phyloP scores from a whole-genome alignment of 2,888 invertebrate genomes.

The Trissoscelio sp. region DNA sequence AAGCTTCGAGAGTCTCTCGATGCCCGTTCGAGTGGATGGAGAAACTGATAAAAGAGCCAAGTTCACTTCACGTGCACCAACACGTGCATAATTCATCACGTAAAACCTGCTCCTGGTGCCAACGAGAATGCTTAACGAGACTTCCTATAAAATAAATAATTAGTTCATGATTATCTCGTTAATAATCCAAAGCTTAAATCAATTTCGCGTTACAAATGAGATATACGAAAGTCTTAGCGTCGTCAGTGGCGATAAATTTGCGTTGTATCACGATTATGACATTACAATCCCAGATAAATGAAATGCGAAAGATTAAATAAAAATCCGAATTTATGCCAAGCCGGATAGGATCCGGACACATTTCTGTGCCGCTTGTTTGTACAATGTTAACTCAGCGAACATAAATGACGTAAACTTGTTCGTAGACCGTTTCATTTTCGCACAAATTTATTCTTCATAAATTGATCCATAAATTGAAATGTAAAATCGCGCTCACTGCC shows the following conservation, averaged over 20 bases:
- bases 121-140: conserved; percentile 13
- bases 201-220: conserved; percentile 6
- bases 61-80: conserved; percentile 42
- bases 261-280: neutral
- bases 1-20: conserved; percentile 61
- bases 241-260: neutral
- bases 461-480: conserved; percentile 48
- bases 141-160: conserved; percentile 37
- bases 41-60: conserved; percentile 58
- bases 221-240: neutral
- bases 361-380: conserved; percentile 33
- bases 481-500: conserved; percentile 25
- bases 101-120: neutral
- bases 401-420: conserved; percentile 38
- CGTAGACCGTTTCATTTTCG: conserved; percentile 31
- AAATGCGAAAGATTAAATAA: conserved; percentile 28
- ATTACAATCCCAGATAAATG: neutral
- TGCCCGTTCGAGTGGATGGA: conserved; percentile 44
- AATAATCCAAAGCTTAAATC: conserved; percentile 3
- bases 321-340: conserved; percentile 35
- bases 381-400: conserved; percentile 12
- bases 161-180: conserved; percentile 13
- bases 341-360: neutral
- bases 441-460: conserved; percentile 36
- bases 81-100: conserved; percentile 54